Conservation (phyloP, 2,888 invertebrate species). For the Plagodis pulveraria region DNA sequence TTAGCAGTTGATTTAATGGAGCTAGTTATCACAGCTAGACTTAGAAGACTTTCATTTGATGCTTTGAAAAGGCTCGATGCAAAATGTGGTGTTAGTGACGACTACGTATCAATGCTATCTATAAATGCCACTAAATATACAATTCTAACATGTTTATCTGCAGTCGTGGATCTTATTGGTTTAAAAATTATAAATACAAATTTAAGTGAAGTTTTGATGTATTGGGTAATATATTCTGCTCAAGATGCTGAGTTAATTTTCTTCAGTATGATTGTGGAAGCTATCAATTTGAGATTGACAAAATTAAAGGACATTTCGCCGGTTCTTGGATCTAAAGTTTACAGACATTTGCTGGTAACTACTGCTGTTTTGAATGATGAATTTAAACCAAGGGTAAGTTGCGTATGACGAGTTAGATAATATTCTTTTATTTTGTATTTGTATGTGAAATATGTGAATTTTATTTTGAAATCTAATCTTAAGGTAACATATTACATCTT, state of each 20-base stretch:
- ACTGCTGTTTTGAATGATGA: slow-evolving; percentile 58
- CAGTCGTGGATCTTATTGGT: slow-evolving; percentile 49
- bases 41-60: slow-evolving; percentile 38
- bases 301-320: slow-evolving; percentile 43
- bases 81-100: slow-evolving; percentile 48
- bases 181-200: slow-evolving; percentile 36
- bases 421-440: too few relatives aligned
- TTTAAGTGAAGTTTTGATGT: slow-evolving; percentile 35
- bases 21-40: slow-evolving; percentile 41
- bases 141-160: slow-evolving; percentile 37
- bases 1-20: slow-evolving; percentile 42
- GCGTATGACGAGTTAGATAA: too few relatives aligned
- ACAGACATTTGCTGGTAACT: slow-evolving; percentile 57
- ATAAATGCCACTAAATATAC: slow-evolving; percentile 30
- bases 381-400: slow-evolving; percentile 54
- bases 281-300: slow-evolving; percentile 56
- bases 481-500: too few relatives aligned
- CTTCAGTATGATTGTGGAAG: slow-evolving; percentile 53
- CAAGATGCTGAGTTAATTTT: slow-evolving; percentile 63
- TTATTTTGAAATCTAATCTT: too few relatives aligned
- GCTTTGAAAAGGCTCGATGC: slow-evolving; percentile 53
- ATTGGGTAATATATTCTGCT: slow-evolving; percentile 52
- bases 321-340: slow-evolving; percentile 52
- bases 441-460: too few relatives aligned
- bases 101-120: slow-evolving; percentile 38